Conservation (phyloP, 2,113 vertebrate species). For the Lepus europaeus region DNA sequence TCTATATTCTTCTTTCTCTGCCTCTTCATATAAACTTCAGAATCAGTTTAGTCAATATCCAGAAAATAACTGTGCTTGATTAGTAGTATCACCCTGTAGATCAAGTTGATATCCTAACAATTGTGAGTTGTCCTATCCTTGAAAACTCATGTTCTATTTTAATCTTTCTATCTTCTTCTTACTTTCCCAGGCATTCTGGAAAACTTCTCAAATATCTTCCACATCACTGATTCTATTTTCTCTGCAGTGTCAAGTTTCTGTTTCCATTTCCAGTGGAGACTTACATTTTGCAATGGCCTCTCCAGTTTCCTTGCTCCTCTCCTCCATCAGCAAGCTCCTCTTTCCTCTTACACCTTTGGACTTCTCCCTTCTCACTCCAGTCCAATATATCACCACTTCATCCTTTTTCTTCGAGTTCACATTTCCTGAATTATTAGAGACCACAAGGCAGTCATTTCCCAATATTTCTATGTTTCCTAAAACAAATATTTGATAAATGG, state of each 20-base stretch:
- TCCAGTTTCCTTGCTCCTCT: constrained; percentile 21
- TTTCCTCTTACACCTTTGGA: not conserved
- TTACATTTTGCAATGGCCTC: not conserved
- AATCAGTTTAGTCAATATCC: not conserved
- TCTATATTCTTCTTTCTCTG: not conserved
- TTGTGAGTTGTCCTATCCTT: not conserved
- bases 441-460: not conserved
- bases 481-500: constrained; percentile 44
- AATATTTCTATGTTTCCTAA: constrained; percentile 17
- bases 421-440: constrained; percentile 38
- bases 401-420: constrained; percentile 27
- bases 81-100: not conserved
- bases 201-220: not conserved
- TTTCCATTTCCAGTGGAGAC: constrained; percentile 17
- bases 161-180: not conserved
- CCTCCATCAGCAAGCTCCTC: not conserved
- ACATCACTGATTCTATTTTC: not conserved
- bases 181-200: constrained; percentile 29
- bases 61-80: constrained; percentile 7
- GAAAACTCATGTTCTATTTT: not conserved
- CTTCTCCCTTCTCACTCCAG: not conserved
- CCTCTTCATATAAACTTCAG: not conserved
- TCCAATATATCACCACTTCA: constrained; percentile 5
- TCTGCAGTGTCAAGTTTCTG: not conserved
- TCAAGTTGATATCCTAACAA: not conserved